phyloP scores from a whole-genome alignment of 2,888 invertebrate species.

The Brachyopa scutellaris region DNA sequence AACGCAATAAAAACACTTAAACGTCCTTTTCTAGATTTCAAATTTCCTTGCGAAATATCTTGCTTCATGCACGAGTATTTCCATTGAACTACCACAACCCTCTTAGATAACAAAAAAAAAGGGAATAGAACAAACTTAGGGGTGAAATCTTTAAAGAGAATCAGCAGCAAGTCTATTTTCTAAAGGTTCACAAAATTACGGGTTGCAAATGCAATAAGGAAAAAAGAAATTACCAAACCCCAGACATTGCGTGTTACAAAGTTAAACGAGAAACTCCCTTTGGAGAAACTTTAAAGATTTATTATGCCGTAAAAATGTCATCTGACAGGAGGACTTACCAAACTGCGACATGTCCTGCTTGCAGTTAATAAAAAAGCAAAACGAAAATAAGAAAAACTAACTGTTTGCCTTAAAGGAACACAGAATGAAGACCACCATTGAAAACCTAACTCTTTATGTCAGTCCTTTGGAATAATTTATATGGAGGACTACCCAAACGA shows the following conservation, averaged over 20 bases:
- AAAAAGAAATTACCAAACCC: no score
- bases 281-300: constrained; percentile 27
- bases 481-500: constrained; percentile 1
- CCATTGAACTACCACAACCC: background rate
- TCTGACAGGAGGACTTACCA: constrained; percentile 16
- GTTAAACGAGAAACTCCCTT: background rate
- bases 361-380: background rate
- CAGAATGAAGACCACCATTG: constrained; percentile 18
- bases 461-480: constrained; percentile 66
- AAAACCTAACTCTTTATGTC: constrained; percentile 10
- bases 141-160: no score
- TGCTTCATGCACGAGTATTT: background rate
- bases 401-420: background rate
- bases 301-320: constrained; percentile 42
- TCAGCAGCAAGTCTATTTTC: no score
- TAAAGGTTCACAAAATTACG: no score
- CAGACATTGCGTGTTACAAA: constrained; percentile 21
- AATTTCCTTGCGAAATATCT: constrained; percentile 6
- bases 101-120: no score
- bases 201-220: no score
- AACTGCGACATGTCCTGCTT: background rate
- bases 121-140: no score
- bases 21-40: background rate
- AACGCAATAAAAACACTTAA: constrained; percentile 20
- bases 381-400: background rate